A percentile compares a stretch with the other conserved stretches of the same genome.
Evolutionary conservation across 2,888 invertebrate species (phyloP).

Genomic region (Venustoraphidia nigricollis): DNA sequence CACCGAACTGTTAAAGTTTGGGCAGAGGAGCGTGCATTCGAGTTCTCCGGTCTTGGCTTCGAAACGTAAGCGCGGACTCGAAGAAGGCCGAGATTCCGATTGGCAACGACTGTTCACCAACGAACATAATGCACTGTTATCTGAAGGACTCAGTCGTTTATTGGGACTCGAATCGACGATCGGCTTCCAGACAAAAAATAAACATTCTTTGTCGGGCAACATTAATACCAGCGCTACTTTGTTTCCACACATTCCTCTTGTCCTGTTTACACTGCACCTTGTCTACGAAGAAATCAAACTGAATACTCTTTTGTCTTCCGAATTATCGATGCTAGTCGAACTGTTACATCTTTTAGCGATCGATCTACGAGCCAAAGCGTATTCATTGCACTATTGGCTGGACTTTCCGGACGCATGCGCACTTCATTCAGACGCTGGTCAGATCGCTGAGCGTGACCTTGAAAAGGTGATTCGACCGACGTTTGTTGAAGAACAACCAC

Average conservation of each 20-base stretch:
- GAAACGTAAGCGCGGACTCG: slow-evolving; percentile 62
- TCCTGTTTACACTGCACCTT: slow-evolving; percentile 71
- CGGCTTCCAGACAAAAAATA: slow-evolving; percentile 11
- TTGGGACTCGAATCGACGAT: slow-evolving; percentile 18
- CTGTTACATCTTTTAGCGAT: slow-evolving; percentile 61
- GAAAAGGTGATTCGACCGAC: slow-evolving; percentile 42
- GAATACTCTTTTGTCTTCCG: slow-evolving; percentile 50
- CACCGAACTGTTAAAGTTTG: slow-evolving; percentile 37
- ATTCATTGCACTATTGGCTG: slow-evolving; percentile 66
- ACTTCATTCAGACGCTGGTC: slow-evolving; percentile 26
- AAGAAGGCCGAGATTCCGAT: slow-evolving; percentile 63
- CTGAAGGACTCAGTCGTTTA: slow-evolving; percentile 28
- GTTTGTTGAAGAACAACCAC: slow-evolving; percentile 45
- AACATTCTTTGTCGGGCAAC: slow-evolving; percentile 24
- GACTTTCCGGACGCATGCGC: slow-evolving; percentile 59
- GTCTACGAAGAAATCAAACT: slow-evolving; percentile 85
- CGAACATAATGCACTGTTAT: slow-evolving; percentile 36
- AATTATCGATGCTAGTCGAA: slow-evolving; percentile 49
- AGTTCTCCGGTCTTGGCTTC: slow-evolving; percentile 33
- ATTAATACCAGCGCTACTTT: slow-evolving; percentile 50
- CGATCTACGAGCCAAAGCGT: slow-evolving; percentile 56
- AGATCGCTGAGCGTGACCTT: slow-evolving; percentile 38
- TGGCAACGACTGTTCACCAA: slow-evolving; percentile 58
- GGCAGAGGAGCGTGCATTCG: slow-evolving; percentile 17
- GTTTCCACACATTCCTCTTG: slow-evolving; percentile 55